Base-by-base conservation (phyloP, 2,113 vertebrate species). In the Phycodurus eques region DNA sequence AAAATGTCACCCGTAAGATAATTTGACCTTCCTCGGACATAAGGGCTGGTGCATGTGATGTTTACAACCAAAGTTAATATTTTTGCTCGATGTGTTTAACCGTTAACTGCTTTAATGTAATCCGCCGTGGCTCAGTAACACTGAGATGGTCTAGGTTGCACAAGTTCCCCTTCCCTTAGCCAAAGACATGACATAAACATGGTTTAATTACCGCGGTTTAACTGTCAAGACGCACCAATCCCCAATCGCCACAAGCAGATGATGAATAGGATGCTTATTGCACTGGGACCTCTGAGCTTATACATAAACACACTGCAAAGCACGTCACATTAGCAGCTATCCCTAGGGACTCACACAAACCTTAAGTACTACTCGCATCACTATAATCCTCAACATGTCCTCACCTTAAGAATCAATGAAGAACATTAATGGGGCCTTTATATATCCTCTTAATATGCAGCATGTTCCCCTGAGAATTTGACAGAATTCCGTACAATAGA, bases 251-350 rank as follows among this genome's bases (percentile, higher is more conserved):
- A n/a, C 44, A 4, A 44, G 64, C 43, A 15, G 64, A 47, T 47
- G 64, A 66, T 66, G 44, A 66, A 66, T 66, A 17, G 44, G 22
- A 47, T 66, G 63, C 42, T 66, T 44, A 46, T 47, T 66, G 64
- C 64, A 66, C 64, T 47, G 64, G 64, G 64, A 46, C 64, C 64
- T 14, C 43, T 44, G 63, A 11, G 20, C 42, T 46, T 44, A 11
- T 65, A 47, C 44, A 31, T 47, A 66, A 47, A 27, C 43, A 31
- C 44, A 44, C 11, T 46, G 20, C 20, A 47, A 47, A 31, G 22
- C 33, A 35, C 31, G 59, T 27, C 13, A 47, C 64, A 47, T 66
- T 66, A 66, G 64, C 64, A 27, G 14, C 44, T 22, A 4, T 31
- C 64, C 64, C 44, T 10, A 13, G 20, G 11, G 22, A 12, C n/a